Evolutionary conservation across 2,113 vertebrate genomes (phyloP), one percentile per base, ranked within the genome.

Genomic region (Tympanuchus pallidicinctus): DNA sequence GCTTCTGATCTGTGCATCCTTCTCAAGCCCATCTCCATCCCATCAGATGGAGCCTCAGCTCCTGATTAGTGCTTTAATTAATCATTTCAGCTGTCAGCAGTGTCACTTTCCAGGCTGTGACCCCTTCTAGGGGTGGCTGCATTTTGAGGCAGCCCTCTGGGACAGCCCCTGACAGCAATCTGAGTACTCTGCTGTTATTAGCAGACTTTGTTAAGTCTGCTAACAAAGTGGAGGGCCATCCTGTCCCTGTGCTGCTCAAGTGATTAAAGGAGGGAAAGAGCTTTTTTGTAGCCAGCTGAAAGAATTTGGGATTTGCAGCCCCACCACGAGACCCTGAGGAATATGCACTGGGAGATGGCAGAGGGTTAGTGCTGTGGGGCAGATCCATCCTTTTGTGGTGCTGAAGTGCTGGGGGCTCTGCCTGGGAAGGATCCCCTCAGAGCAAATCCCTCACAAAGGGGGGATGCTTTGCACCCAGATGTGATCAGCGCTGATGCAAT

Each of bases 31-130:
- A 2, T 10, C 22, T 17, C 52, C 60, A 11, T 36, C 15, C 14
- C n/a, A 6, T 5, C 45, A 63, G n/a, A 40, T 54, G n/a, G 56
- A 64, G 13, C 91, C 38, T 61, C n/a, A 2, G 24, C 8, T 69
- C 48, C 82, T 90, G 80, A 70, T 88, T 92, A 92, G 70, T 4
- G 18, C 32, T 79, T 89, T 92, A 86, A 89, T 91, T 95, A 95
- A 95, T 79, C 86, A 64, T 72, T 61, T 82, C 85, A 95, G 72
- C 84, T 5, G 0, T 73, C 88, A 80, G 72, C 43, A 4, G 4
- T 91, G 79, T 95, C 90, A 92, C 94, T 96, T 95, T 96, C 93
- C 74, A 89, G 80, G 63, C 80, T 12, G 3, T 45, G 69, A 90
- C 77, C 83, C 30, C 56, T 28, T 27, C 36, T 27, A 17, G 25